Conservation (phyloP, 2,797 vertebrate species). For the Phoxinus dragarum region DNA sequence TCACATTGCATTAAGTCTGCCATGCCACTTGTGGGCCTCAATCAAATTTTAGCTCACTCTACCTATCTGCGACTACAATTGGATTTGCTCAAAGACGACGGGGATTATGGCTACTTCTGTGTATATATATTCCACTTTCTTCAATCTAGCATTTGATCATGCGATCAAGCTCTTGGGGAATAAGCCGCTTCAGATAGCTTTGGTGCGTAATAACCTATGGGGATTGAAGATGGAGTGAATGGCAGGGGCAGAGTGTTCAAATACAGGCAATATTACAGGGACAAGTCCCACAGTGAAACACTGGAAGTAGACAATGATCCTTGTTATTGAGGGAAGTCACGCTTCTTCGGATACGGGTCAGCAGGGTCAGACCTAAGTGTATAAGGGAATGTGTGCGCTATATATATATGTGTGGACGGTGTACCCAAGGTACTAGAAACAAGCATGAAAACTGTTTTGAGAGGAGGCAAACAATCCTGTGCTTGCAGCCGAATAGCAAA, state of each 20-base stretch:
- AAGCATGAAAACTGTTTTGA: constrained; percentile 22
- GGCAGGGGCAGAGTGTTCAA: constrained; percentile 43
- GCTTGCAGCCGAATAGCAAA: constrained; percentile 21
- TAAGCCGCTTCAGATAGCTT: constrained; percentile 69
- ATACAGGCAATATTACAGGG: constrained; percentile 45
- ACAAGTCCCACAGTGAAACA: constrained; percentile 62
- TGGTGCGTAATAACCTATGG: constrained; percentile 69
- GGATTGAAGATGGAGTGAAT: constrained; percentile 49
- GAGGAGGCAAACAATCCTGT: constrained; percentile 44
- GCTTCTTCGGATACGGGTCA: constrained; percentile 41
- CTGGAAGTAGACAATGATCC: constrained; percentile 64
- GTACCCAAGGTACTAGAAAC: not conserved
- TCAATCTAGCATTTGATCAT: constrained; percentile 69
- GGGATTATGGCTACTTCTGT: constrained; percentile 70
- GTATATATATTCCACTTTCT: constrained; percentile 66
- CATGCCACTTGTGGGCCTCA: constrained; percentile 65
- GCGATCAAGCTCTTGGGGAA: constrained; percentile 68
- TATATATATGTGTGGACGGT: not conserved
- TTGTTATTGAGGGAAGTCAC: constrained; percentile 54
- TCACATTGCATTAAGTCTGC: constrained; percentile 71
- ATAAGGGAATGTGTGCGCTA: constrained; percentile 8
- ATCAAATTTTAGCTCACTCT: constrained; percentile 69
- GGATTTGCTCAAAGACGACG: constrained; percentile 67
- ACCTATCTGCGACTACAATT: constrained; percentile 69
- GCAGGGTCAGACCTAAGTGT: constrained; percentile 35